phyloP scores from a whole-genome alignment of 2,888 invertebrate species.

The Acleris laterana region DNA sequence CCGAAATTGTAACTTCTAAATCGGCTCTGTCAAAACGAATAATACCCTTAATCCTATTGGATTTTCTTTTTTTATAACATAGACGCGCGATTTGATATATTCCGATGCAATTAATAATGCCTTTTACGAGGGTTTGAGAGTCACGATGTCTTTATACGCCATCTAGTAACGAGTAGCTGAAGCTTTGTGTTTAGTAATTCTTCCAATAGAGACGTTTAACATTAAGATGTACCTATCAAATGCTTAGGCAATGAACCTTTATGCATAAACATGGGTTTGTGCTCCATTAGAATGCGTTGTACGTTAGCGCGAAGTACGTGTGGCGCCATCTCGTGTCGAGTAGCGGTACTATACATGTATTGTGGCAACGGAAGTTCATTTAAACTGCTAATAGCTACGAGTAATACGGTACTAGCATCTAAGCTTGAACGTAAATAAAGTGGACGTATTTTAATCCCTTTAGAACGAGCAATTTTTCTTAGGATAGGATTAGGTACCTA shows the following conservation, averaged over 20 bases:
- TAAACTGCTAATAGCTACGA: too few relatives aligned
- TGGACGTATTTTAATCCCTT: too few relatives aligned
- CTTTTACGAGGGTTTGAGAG: not conserved
- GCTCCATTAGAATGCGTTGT: slow-evolving; percentile 5
- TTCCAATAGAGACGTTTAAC: not conserved
- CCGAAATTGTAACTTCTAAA: slow-evolving; percentile 69
- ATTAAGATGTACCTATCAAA: too few relatives aligned
- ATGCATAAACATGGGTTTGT: not conserved
- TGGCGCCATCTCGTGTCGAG: slow-evolving; percentile 49
- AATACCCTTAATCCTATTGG: slow-evolving; percentile 42
- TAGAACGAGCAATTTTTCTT: too few relatives aligned
- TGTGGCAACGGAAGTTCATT: not conserved
- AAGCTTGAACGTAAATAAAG: too few relatives aligned
- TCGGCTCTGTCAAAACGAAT: slow-evolving; percentile 60
- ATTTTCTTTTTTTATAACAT: slow-evolving; percentile 1
- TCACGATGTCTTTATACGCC: not conserved
- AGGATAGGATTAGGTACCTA: not conserved
- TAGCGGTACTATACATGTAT: slow-evolving; percentile 33
- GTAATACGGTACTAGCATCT: too few relatives aligned
- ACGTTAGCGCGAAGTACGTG: slow-evolving; percentile 2
- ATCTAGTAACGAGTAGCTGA: not conserved
- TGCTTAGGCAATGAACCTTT: too few relatives aligned
- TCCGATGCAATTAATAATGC: not conserved
- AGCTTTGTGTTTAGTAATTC: not conserved
- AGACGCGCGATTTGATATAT: not conserved